Evolutionary conservation across 53 echinoderm and acorn worm species (phyloP).

Genomic region (Paracentrotus lividus): DNA sequence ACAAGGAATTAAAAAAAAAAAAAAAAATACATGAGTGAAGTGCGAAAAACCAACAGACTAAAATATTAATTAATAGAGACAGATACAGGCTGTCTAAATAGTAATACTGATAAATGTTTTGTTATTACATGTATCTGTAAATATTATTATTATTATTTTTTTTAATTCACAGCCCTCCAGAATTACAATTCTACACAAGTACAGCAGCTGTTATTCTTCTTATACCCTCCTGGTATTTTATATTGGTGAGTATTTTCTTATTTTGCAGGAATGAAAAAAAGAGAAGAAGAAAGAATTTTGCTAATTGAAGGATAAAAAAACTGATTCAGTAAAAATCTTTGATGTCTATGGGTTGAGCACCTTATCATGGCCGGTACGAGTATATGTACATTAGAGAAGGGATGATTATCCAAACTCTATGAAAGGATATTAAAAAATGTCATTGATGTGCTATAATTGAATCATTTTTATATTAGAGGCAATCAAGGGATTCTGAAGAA

Average conservation of each 20-base stretch:
- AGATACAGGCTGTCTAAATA: not conserved
- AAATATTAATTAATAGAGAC: not conserved
- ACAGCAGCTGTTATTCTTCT: conserved; percentile 90
- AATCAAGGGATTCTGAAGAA: too few relatives aligned
- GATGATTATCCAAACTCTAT: too few relatives aligned
- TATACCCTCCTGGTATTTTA: conserved; percentile 92
- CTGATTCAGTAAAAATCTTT: too few relatives aligned
- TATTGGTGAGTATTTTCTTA: conserved; percentile 77
- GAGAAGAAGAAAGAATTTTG: too few relatives aligned
- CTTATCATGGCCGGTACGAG: too few relatives aligned
- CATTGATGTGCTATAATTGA: too few relatives aligned
- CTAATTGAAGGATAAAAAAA: too few relatives aligned
- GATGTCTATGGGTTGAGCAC: too few relatives aligned
- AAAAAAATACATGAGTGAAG: not conserved
- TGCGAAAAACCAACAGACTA: not conserved
- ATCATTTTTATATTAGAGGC: too few relatives aligned
- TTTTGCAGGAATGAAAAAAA: too few relatives aligned
- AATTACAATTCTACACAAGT: conserved; percentile 98
- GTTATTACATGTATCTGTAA: not conserved
- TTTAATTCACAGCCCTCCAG: conserved; percentile 89
- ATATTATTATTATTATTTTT: not conserved
- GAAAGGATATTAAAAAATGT: too few relatives aligned
- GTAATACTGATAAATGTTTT: not conserved
- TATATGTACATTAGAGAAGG: too few relatives aligned
- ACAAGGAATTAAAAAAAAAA: not conserved